A percentile compares a stretch with the other conserved stretches of the same genome.
These are phyloP conservation scores for Dendrocopos noguchii DNA, from an alignment of 2,113 vertebrate species.

Conservation along the genomic window DNA sequence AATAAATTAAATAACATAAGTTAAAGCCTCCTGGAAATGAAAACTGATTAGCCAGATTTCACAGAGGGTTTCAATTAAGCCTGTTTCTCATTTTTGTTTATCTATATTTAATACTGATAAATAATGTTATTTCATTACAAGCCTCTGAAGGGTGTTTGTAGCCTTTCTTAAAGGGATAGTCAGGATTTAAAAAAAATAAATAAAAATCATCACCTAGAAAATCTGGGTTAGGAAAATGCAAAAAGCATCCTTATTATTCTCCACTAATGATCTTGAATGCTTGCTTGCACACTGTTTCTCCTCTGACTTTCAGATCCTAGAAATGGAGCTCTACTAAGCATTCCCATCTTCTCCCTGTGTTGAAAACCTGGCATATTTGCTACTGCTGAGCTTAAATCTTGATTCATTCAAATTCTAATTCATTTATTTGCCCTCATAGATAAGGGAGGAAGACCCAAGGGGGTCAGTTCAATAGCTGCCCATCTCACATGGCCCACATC, in stretches of 20 bases:
- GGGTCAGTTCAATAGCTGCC: neutral
- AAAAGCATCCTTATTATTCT: neutral
- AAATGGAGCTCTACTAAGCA: neutral
- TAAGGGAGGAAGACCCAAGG: neutral
- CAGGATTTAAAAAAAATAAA: neutral
- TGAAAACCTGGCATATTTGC: neutral
- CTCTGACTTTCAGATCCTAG: neutral
- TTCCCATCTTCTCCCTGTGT: neutral
- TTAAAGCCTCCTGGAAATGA: constrained; percentile 67
- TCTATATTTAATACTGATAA: constrained; percentile 79
- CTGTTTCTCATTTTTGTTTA: constrained; percentile 76
- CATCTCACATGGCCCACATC: accelerated
- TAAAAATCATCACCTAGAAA: neutral
- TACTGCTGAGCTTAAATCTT: neutral
- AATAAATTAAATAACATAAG: constrained; percentile 70
- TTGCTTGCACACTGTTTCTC: neutral
- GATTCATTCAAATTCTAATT: neutral
- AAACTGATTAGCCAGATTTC: constrained; percentile 65
- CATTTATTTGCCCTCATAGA: neutral
- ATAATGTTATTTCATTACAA: constrained; percentile 73
- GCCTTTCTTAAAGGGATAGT: constrained; percentile 50
- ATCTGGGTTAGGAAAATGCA: neutral
- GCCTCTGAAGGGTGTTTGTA: constrained; percentile 43
- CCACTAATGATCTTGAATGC: neutral
- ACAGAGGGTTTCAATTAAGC: constrained; percentile 68